Conservation (phyloP, 2,888 invertebrate species). For the Herminia tarsipennalis region DNA sequence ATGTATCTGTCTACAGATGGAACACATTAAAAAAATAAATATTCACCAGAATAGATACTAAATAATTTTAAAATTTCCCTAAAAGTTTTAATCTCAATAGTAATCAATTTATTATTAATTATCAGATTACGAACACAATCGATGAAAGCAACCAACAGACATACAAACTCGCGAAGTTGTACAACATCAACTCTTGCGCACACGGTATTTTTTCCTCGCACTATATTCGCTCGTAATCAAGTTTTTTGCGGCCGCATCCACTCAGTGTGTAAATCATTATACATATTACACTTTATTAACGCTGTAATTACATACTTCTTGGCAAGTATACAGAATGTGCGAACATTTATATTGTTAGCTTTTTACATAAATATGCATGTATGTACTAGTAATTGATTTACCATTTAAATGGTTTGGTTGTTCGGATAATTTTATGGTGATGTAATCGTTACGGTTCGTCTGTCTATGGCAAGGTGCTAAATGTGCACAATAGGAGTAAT, state of each 20-base stretch:
- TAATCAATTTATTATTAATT: too few species aligned
- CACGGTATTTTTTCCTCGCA: constrained; percentile 24
- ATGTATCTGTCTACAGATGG: too few species aligned
- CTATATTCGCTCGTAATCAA: constrained; percentile 20
- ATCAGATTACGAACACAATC: too few species aligned
- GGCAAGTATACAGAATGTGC: constrained; percentile 45
- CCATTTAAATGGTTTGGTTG: constrained; percentile 2
- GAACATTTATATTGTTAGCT: constrained; percentile 48
- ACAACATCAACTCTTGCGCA: constrained; percentile 19
- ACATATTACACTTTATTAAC: constrained; percentile 56
- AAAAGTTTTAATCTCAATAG: too few species aligned
- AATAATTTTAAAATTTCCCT: too few species aligned
- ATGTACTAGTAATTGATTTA: constrained; percentile 23
- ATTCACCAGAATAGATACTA: too few species aligned
- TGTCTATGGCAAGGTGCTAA: too few species aligned
- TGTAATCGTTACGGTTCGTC: not conserved
- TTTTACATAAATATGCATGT: constrained; percentile 19
- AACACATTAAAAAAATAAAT: too few species aligned
- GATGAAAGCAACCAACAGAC: constrained; percentile 2
- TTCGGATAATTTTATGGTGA: not conserved
- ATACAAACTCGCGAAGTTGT: not conserved
- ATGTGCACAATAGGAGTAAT: too few species aligned
- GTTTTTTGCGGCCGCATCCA: constrained; percentile 36
- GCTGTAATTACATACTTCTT: constrained; percentile 54
- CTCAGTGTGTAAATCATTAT: constrained; percentile 49